Evolutionary conservation across 2,797 vertebrate genomes (phyloP).

Genomic region (Sebastes ruberrimus): DNA sequence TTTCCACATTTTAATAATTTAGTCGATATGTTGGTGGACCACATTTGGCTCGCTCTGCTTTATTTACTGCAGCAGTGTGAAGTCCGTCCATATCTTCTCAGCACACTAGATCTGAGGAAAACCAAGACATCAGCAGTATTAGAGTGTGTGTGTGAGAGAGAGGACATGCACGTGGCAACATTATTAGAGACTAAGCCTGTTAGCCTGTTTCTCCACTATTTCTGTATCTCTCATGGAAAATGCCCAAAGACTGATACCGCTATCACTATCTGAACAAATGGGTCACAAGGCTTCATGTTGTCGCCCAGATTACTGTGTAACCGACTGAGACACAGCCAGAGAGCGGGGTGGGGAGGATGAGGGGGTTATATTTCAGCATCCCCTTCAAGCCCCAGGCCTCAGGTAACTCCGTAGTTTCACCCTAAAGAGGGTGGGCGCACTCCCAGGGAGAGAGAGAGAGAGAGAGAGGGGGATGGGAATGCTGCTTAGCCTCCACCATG

Average conservation of each 20-base stretch:
- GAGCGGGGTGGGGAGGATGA: background rate
- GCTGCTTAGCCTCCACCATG: slow-evolving; percentile 41
- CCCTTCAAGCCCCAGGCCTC: slow-evolving; percentile 38
- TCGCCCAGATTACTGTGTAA: slow-evolving; percentile 60
- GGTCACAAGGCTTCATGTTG: slow-evolving; percentile 64
- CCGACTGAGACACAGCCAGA: slow-evolving; percentile 51
- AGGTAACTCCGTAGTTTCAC: slow-evolving; percentile 56
- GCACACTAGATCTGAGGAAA: slow-evolving; percentile 34
- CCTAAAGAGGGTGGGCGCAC: slow-evolving; percentile 48
- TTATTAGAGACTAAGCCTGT: slow-evolving; percentile 54
- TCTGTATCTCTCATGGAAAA: slow-evolving; percentile 52
- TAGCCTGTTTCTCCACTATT: slow-evolving; percentile 38
- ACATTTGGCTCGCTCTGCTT: background rate
- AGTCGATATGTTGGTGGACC: slow-evolving; percentile 19
- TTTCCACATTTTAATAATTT: slow-evolving; percentile 16
- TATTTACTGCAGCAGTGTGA: slow-evolving; percentile 36
- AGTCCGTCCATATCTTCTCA: slow-evolving; percentile 41
- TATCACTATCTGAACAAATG: slow-evolving; percentile 65
- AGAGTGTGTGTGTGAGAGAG: background rate
- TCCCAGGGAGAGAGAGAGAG: slow-evolving; percentile 17
- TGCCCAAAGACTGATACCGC: slow-evolving; percentile 44
- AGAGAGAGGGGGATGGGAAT: slow-evolving; percentile 23
- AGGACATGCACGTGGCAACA: slow-evolving; percentile 24
- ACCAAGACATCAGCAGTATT: slow-evolving; percentile 46
- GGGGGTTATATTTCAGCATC: slow-evolving; percentile 7